Conservation (phyloP, 2,797 vertebrate species). For the Sebastes aleutianus region DNA sequence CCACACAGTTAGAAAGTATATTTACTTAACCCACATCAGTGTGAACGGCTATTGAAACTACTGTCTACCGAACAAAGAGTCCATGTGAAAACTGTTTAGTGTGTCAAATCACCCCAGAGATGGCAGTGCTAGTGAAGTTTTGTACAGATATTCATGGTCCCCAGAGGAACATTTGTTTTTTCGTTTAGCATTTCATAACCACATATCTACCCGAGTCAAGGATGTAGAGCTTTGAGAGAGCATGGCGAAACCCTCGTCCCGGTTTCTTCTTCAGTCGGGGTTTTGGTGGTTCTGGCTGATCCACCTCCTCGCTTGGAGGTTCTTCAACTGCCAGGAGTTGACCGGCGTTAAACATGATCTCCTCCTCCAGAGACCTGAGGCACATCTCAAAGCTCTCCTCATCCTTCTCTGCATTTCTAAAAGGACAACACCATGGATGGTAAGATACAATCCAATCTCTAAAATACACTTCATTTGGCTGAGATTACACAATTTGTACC, state of each 20-base stretch:
- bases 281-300: slow-evolving; percentile 34
- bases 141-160: too few species aligned
- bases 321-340: slow-evolving; percentile 51
- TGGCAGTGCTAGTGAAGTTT: too few species aligned
- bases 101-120: background rate
- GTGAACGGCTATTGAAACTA: background rate
- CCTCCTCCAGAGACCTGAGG: slow-evolving; percentile 61
- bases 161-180: too few species aligned
- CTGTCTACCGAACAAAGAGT: background rate
- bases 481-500: background rate
- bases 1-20: too few species aligned
- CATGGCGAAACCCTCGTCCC: slow-evolving; percentile 57
- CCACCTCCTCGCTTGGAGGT: background rate
- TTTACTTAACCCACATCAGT: too few species aligned
- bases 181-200: background rate
- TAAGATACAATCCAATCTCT: background rate
- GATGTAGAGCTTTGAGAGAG: slow-evolving; percentile 59
- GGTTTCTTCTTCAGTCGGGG: slow-evolving; percentile 53
- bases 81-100: background rate
- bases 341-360: slow-evolving; percentile 63
- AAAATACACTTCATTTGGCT: background rate
- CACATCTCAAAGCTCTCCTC: slow-evolving; percentile 63
- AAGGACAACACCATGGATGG: background rate
- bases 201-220: slow-evolving; percentile 60
- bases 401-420: slow-evolving; percentile 45